Evolutionary conservation across 2,888 invertebrate genomes (phyloP).

Genomic region (Lepidonotus clava): DNA sequence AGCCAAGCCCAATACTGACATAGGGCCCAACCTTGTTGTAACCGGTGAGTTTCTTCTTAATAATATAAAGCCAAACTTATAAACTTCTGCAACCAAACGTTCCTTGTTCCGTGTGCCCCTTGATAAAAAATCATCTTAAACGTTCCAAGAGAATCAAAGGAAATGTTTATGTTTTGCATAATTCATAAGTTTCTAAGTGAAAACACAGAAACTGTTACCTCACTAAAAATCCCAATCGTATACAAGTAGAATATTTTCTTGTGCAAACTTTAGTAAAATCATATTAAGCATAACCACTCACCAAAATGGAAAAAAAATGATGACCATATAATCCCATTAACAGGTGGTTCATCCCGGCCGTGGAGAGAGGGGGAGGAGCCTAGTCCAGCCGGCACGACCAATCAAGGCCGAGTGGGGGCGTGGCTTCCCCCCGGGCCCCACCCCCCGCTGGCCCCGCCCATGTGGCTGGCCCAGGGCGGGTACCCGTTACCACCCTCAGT

Average conservation of each 20-base stretch:
- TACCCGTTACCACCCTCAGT: constrained; percentile 45
- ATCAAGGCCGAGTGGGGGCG: constrained; percentile 38
- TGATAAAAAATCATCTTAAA: too few species aligned
- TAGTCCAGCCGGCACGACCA: neutral
- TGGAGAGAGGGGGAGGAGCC: constrained; percentile 39
- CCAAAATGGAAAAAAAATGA: too few species aligned
- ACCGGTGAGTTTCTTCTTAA: constrained; percentile 10
- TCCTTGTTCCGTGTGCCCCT: too few species aligned
- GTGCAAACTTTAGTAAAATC: neutral
- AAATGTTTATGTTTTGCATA: too few species aligned
- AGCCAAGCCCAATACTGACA: neutral
- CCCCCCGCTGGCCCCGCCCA: neutral
- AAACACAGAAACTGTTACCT: too few species aligned
- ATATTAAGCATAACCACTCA: neutral
- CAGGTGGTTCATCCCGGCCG: constrained; percentile 3
- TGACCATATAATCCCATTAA: neutral
- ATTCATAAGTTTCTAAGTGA: too few species aligned
- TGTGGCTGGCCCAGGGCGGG: constrained; percentile 55
- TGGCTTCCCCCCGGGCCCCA: constrained; percentile 41
- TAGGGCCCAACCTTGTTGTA: constrained; percentile 31
- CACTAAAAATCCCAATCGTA: too few species aligned
- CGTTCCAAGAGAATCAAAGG: too few species aligned
- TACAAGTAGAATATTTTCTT: too few species aligned
- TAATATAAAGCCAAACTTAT: too few species aligned
- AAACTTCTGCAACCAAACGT: too few species aligned